Evolutionary conservation across 2,797 vertebrate genomes (phyloP), one percentile per base, ranked within the genome.

Genomic region (Limnodromus scolopaceus): DNA sequence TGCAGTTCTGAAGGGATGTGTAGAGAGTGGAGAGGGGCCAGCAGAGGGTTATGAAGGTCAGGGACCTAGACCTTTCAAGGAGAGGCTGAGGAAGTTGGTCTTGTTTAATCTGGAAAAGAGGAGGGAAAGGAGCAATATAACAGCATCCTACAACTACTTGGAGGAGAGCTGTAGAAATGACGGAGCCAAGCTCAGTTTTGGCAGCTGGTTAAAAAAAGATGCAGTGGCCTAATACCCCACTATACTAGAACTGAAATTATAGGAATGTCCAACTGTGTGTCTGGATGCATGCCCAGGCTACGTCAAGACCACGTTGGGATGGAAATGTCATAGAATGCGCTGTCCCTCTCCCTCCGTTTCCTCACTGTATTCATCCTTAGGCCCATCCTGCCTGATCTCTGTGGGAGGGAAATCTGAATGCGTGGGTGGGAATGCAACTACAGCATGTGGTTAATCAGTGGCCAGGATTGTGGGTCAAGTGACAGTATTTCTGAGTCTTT

Each of bases 341-440:
- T 20, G 36, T 23, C 24, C 11, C 5, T 78, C 30, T 64, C 8
- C 14, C 11, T 2, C 2, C 0, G 0, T 86, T 90, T 93, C 20
- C 15, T 80, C 23, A 14, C 14, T 46, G 0, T 75, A 27, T 16
- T 57, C 11, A 51, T 46, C 25, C 34, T 74, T 49, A 28, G 13
- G 11, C 10, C 3, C 5, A 30, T 66, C 14, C 48, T 63, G 20
- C 32, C 12, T 23, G 17, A 1, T 28, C 5, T 55, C 27, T 10
- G 1, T 36, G n/a, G 16, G 13, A 63, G 7, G 65, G 14, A 63
- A 83, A 63, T 58, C 7, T 36, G 69, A 51, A 45, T 5, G 8
- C 22, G 9, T 8, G 46, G 7, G 30, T 23, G 10, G 15, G 24
- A 89, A 39, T 36, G 16, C 13, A 83, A 7, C 17, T 60, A 28